phyloP scores from a whole-genome alignment of 2,113 vertebrate genomes.

The Corythornis cristatus region DNA sequence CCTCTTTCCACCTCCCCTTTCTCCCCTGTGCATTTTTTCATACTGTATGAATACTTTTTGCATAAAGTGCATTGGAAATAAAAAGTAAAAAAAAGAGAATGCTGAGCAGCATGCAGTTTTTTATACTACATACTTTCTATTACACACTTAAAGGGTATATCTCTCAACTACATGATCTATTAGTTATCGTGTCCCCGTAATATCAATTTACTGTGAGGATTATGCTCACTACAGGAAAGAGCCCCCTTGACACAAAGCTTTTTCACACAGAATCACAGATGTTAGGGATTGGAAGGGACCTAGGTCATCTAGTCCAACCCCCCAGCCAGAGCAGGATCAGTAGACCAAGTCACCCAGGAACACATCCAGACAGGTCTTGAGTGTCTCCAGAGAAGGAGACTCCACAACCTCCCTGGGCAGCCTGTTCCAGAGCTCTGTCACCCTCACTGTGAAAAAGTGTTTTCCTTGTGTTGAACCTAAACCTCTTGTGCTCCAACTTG shows the following conservation, averaged over 20 bases:
- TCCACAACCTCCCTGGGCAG: too few relatives aligned
- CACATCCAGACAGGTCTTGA: too few relatives aligned
- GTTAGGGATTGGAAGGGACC: too few relatives aligned
- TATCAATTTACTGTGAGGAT: background rate
- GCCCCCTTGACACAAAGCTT: background rate
- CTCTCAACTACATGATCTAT: background rate
- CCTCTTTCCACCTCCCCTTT: background rate
- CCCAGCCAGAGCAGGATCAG: too few relatives aligned
- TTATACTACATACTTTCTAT: background rate
- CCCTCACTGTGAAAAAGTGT: too few relatives aligned
- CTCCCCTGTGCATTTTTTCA: background rate
- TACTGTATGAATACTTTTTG: background rate
- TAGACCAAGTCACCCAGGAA: too few relatives aligned
- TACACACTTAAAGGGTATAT: background rate
- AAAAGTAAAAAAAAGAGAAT: background rate
- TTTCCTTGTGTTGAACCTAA: too few relatives aligned
- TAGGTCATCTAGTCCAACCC: too few relatives aligned
- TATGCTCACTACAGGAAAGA: background rate
- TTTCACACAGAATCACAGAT: background rate
- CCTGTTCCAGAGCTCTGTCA: too few relatives aligned
- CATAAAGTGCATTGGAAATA: background rate
- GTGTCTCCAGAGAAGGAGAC: too few relatives aligned
- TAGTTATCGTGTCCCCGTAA: background rate
- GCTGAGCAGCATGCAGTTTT: background rate
- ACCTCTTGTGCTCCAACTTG: too few relatives aligned